Evolutionary conservation across 1,140 invertebrate species (phyloP).

Genomic region (Spodoptera frugiperda): DNA sequence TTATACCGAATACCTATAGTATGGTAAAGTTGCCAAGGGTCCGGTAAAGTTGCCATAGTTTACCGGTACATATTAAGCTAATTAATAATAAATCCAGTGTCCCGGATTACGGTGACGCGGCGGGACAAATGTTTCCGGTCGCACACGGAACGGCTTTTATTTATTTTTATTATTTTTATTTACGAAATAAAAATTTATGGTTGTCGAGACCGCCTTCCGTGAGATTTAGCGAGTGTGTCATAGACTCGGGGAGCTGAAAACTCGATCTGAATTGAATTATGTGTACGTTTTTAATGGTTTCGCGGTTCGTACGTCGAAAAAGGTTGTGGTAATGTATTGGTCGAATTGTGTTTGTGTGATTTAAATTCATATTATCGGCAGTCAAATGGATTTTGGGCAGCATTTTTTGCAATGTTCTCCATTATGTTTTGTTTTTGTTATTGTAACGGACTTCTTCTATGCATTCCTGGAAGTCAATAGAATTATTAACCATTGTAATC

Average conservation of each 20-base stretch:
- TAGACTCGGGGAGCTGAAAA: slow-evolving; percentile 70
- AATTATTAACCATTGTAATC: background rate
- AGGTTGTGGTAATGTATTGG: slow-evolving; percentile 63
- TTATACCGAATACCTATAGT: too few species aligned
- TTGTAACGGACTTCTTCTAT: background rate
- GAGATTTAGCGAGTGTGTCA: slow-evolving; percentile 81
- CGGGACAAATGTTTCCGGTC: slow-evolving; percentile 79
- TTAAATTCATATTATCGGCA: slow-evolving; percentile 60
- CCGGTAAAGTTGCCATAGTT: too few species aligned
- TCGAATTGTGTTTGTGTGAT: slow-evolving; percentile 62
- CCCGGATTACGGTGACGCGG: slow-evolving; percentile 74
- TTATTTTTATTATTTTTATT: slow-evolving; percentile 83
- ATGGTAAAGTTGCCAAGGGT: too few species aligned
- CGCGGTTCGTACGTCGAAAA: slow-evolving; percentile 62
- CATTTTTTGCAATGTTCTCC: slow-evolving; percentile 10
- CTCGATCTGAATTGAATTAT: slow-evolving; percentile 77
- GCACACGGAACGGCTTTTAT: slow-evolving; percentile 67
- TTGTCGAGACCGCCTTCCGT: slow-evolving; percentile 73
- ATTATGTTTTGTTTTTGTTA: slow-evolving; percentile 6
- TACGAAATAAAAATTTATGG: slow-evolving; percentile 80
- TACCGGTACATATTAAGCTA: slow-evolving; percentile 64
- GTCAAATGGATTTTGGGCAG: slow-evolving; percentile 46
- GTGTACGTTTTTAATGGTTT: slow-evolving; percentile 71
- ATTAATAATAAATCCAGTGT: slow-evolving; percentile 81
- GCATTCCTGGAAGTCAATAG: background rate